Evolutionary conservation across 2,797 vertebrate species (phyloP).

Genomic region (Menidia menidia): DNA sequence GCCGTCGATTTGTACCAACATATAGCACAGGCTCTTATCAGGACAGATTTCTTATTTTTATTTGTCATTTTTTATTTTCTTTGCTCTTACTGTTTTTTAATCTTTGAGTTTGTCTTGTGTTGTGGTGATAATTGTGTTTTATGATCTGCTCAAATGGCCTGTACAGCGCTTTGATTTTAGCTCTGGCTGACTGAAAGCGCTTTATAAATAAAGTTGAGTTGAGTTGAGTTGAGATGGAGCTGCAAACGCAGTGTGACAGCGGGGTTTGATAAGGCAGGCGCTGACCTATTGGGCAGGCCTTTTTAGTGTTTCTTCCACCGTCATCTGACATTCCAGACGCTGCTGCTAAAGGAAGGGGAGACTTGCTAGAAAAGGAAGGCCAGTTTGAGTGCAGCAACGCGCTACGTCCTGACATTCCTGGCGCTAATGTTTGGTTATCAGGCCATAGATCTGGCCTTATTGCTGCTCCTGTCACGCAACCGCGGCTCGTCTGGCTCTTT

Average conservation of each 20-base stretch:
- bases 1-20: background rate
- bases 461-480: conserved; percentile 62
- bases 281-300: conserved; percentile 1
- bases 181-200: no score
- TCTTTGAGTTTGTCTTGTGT: no score
- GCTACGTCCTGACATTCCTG: conserved; percentile 70
- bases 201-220: no score
- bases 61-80: no score
- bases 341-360: conserved; percentile 51
- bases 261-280: background rate
- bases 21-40: background rate
- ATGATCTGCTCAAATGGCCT: no score
- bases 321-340: conserved; percentile 57
- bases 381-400: conserved; percentile 48
- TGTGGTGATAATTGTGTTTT: no score
- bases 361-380: conserved; percentile 56
- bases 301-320: conserved; percentile 27
- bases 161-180: no score
- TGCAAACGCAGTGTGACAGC: conserved; percentile 11
- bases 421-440: conserved; percentile 53
- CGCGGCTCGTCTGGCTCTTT: conserved; percentile 22
- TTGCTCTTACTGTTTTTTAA: no score
- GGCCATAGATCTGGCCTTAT: conserved; percentile 59
- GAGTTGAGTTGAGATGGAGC: conserved; percentile 11
- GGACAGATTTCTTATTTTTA: no score